These are phyloP conservation scores for Acanthochromis polyacanthus DNA, from an alignment of 2,113 vertebrate species.

Conservation along the genomic window DNA sequence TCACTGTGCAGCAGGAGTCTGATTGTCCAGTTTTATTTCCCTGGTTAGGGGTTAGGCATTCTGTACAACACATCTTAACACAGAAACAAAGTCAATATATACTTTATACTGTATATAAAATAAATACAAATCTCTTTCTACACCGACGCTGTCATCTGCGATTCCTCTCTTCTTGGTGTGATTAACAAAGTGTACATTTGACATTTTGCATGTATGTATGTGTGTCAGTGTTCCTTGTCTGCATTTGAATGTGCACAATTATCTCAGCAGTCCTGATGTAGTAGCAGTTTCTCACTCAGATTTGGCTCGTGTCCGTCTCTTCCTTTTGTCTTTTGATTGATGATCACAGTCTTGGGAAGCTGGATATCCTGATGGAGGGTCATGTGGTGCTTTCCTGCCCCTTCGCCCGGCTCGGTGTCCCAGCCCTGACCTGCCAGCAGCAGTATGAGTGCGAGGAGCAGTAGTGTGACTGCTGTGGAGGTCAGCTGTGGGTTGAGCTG, in stretches of 20 bases:
- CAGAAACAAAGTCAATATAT: slow-evolving; percentile 79
- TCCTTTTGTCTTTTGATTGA: slow-evolving; percentile 50
- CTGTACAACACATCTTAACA: slow-evolving; percentile 77
- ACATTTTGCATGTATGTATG: slow-evolving; percentile 39
- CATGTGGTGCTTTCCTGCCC: slow-evolving; percentile 53
- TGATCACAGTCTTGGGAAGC: slow-evolving; percentile 54
- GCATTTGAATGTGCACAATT: slow-evolving; percentile 31
- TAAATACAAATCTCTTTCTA: slow-evolving; percentile 85
- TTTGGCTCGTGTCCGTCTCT: slow-evolving; percentile 38
- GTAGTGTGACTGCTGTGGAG: slow-evolving; percentile 80
- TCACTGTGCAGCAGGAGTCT: slow-evolving; percentile 41
- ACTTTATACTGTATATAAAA: slow-evolving; percentile 83
- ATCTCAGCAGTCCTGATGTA: slow-evolving; percentile 63
- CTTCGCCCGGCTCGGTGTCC: slow-evolving; percentile 55
- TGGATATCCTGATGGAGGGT: slow-evolving; percentile 67
- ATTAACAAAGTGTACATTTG: slow-evolving; percentile 56
- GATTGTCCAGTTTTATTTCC: slow-evolving; percentile 73
- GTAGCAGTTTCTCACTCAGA: slow-evolving; percentile 55
- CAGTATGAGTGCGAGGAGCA: slow-evolving; percentile 85
- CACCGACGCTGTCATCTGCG: slow-evolving; percentile 44
- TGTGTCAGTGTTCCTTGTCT: slow-evolving; percentile 19
- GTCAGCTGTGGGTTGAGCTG: slow-evolving; percentile 66
- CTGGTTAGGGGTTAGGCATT: slow-evolving; percentile 63
- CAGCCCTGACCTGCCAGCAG: slow-evolving; percentile 75
- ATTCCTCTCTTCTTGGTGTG: slow-evolving; percentile 42